Percentiles rank a stretch among this genome's conserved stretches.
Evolutionary conservation across 2,797 vertebrate genomes (phyloP).

Genomic region (Schizopygopsis malacanthus): DNA sequence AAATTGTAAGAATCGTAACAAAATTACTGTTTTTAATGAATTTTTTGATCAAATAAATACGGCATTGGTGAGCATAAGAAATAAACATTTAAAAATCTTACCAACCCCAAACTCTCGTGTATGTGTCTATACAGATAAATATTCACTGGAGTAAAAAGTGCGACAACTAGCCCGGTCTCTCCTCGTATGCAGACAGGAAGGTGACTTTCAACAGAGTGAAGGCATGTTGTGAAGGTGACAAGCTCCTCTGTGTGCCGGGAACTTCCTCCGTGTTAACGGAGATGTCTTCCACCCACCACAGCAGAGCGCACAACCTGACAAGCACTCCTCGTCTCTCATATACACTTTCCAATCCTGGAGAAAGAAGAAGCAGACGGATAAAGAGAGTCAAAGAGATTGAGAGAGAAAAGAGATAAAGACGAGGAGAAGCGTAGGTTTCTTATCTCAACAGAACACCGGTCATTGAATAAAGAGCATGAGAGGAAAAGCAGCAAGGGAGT

Average conservation of each 20-base stretch:
- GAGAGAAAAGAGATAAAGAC: constrained; percentile 48
- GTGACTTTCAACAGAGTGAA: constrained; percentile 35
- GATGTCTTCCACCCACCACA: constrained; percentile 36
- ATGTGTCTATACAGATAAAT: background rate
- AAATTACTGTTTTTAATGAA: background rate
- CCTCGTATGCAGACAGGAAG: background rate
- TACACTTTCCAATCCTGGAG: constrained; percentile 17
- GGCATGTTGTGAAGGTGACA: constrained; percentile 22
- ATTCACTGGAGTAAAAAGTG: background rate
- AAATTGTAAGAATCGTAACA: background rate
- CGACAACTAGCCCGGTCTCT: constrained; percentile 14
- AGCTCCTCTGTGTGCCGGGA: background rate
- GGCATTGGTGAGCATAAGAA: background rate
- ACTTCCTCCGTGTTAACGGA: constrained; percentile 25
- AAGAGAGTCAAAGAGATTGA: constrained; percentile 21
- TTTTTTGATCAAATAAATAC: background rate
- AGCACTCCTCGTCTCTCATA: constrained; percentile 18
- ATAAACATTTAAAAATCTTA: too few relatives aligned
- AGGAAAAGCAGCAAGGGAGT: constrained; percentile 18
- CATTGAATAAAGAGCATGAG: constrained; percentile 51
- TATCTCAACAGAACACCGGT: constrained; percentile 56
- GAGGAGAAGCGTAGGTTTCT: constrained; percentile 39
- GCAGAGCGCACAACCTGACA: constrained; percentile 25
- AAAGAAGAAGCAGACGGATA: constrained; percentile 36
- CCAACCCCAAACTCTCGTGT: background rate